Conservation (phyloP, 2,888 invertebrate genomes). For the Osmoderma eremita region DNA sequence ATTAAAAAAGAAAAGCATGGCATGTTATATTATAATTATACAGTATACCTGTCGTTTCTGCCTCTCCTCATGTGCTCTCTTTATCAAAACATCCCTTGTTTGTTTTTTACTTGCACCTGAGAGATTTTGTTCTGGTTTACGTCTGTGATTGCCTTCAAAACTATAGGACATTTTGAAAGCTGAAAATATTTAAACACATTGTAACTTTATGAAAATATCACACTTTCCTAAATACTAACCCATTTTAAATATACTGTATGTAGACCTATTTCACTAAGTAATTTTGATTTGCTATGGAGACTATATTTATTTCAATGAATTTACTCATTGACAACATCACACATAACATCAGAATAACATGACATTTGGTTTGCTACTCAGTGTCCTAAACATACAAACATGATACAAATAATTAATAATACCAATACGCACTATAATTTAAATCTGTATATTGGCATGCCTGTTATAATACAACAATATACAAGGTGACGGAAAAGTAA, state of each 20-base stretch:
- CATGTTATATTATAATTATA: not conserved
- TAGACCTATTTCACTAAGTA: not conserved
- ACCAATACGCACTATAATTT: too few species aligned
- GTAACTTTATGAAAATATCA: constrained; percentile 3
- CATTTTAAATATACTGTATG: constrained; percentile 10
- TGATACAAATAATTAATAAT: too few species aligned
- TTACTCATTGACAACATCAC: constrained; percentile 3
- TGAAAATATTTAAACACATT: constrained; percentile 39
- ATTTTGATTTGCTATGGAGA: constrained; percentile 24
- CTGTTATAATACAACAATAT: too few species aligned
- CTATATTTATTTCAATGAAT: constrained; percentile 6
- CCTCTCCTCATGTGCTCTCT: constrained; percentile 85
- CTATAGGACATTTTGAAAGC: constrained; percentile 67
- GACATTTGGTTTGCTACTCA: too few species aligned
- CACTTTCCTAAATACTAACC: constrained; percentile 25
- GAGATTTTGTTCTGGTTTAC: constrained; percentile 88
- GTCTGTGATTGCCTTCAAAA: constrained; percentile 91
- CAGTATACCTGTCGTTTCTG: constrained; percentile 81
- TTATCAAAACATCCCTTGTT: constrained; percentile 76
- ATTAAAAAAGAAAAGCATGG: constrained; percentile 16
- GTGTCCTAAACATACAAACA: too few species aligned
- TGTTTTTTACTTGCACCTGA: constrained; percentile 85
- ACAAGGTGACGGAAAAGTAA: too few species aligned
- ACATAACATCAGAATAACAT: constrained; percentile 2
- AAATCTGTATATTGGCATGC: too few species aligned